Evolutionary conservation across 2,888 invertebrate genomes (phyloP).

Genomic region (Lapara coniferarum): DNA sequence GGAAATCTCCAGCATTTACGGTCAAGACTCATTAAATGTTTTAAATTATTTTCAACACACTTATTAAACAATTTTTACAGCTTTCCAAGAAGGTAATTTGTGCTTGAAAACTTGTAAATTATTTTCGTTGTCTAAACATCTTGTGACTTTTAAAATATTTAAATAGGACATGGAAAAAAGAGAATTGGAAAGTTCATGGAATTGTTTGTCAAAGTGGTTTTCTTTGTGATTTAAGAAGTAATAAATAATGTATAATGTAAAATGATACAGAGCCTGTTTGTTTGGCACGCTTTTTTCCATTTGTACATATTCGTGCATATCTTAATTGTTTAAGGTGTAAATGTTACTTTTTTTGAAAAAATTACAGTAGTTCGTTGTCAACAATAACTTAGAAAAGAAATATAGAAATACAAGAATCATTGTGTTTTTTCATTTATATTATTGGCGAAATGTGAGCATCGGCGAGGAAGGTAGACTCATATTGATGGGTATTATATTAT

Average conservation of each 20-base stretch:
- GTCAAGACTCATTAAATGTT: background rate
- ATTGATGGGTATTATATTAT: no score
- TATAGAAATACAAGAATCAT: no score
- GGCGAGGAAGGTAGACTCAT: no score
- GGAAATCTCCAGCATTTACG: no score
- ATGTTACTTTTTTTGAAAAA: no score
- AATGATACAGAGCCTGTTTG: background rate
- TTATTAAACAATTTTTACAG: background rate
- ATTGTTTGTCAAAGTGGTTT: background rate
- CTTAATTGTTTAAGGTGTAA: no score
- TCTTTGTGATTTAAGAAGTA: background rate
- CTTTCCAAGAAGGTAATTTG: background rate
- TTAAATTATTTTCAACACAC: background rate
- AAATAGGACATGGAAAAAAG: background rate
- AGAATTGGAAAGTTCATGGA: conserved; percentile 8
- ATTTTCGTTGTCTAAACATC: background rate
- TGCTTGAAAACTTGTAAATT: background rate
- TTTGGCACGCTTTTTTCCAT: background rate
- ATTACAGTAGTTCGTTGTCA: no score
- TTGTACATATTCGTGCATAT: no score
- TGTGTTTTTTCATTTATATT: no score
- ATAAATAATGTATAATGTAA: background rate
- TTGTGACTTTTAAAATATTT: background rate
- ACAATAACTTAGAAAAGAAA: no score
- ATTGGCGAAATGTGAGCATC: no score